These are phyloP conservation scores for Laothoe populi DNA, from an alignment of 2,888 invertebrate genomes.

Conservation along the genomic window DNA sequence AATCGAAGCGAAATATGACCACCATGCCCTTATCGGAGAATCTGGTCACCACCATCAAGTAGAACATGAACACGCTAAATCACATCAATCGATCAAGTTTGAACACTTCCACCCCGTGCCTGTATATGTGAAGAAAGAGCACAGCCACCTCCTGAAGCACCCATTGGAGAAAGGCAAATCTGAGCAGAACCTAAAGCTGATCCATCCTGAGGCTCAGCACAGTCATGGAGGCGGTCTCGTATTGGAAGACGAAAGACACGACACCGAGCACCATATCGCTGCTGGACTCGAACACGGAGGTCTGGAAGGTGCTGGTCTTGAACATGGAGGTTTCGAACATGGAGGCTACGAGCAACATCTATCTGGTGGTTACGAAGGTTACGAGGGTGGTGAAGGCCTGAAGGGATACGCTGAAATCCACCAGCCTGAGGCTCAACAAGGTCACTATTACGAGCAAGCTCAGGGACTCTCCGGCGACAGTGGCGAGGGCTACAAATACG, in stretches of 20 bases:
- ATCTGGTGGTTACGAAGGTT: conserved; percentile 54
- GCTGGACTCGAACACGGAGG: conserved; percentile 54
- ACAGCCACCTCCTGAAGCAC: conserved; percentile 86
- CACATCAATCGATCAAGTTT: conserved; percentile 88
- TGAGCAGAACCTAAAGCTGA: conserved; percentile 84
- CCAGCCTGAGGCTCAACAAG: conserved; percentile 60
- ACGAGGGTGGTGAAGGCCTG: conserved; percentile 66
- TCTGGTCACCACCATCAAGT: conserved; percentile 85
- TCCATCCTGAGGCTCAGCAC: conserved; percentile 86
- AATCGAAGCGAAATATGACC: conserved; percentile 68
- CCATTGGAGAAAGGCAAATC: conserved; percentile 87
- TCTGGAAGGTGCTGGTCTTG: conserved; percentile 54
- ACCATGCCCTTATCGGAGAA: conserved; percentile 71
- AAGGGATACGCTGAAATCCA: conserved; percentile 68
- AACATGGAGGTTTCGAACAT: conserved; percentile 54
- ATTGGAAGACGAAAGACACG: conserved; percentile 83
- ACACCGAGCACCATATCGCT: conserved; percentile 67
- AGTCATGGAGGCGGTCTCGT: conserved; percentile 85
- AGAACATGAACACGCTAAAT: conserved; percentile 87
- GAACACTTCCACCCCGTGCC: conserved; percentile 89
- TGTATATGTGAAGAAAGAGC: conserved; percentile 88
- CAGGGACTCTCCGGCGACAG: conserved; percentile 63
- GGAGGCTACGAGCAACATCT: conserved; percentile 42
- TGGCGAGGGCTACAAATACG: conserved; percentile 72
- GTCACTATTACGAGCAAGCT: conserved; percentile 61